phyloP scores from a whole-genome alignment of 2,113 vertebrate genomes.

The Tragelaphus buxtoni region DNA sequence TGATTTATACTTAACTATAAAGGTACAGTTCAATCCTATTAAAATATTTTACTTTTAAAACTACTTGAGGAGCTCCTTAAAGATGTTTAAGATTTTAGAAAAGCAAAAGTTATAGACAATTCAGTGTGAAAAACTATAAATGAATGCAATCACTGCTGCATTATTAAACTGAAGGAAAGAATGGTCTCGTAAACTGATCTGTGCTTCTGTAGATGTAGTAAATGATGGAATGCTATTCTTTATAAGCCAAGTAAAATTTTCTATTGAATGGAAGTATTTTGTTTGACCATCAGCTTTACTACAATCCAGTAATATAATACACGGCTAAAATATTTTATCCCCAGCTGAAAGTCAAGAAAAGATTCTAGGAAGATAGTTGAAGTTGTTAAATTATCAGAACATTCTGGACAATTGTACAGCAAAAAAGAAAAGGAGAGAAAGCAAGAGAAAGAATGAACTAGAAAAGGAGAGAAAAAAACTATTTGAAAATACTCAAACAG shows the following conservation, averaged over 20 bases:
- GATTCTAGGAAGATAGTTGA: background rate
- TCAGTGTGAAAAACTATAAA: background rate
- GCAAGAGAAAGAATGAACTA: background rate
- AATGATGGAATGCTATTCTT: background rate
- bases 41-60: conserved; percentile 23
- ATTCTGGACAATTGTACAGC: background rate
- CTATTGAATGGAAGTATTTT: background rate
- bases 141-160: background rate
- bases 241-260: conserved; percentile 6
- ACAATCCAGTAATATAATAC: background rate
- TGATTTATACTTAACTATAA: background rate
- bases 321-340: conserved; percentile 19
- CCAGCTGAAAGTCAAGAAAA: conserved; percentile 38
- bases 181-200: background rate
- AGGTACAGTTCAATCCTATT: background rate
- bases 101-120: background rate
- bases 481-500: background rate
- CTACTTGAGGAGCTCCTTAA: background rate
- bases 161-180: background rate
- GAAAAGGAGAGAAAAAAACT: background rate
- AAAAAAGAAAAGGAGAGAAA: background rate
- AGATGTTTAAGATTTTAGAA: conserved; percentile 20
- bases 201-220: background rate
- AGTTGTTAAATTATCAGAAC: conserved; percentile 16
- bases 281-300: background rate